phyloP scores from a whole-genome alignment of 2,888 invertebrate species.

The Sphecodes monilicornis region DNA sequence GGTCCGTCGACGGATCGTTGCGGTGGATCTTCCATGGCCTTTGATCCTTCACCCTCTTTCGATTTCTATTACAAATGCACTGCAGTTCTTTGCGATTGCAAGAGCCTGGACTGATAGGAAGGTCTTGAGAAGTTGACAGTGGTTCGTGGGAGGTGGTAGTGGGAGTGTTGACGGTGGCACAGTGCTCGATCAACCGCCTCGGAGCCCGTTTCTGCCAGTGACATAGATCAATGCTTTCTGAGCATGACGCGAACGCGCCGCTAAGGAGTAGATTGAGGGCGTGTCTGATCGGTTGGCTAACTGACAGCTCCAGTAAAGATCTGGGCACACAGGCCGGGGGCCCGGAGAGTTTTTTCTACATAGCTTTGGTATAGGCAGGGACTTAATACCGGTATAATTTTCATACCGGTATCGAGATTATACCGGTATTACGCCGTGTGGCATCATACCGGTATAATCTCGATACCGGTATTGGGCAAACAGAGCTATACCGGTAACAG shows the following conservation, averaged over 20 bases:
- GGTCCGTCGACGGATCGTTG: conserved; percentile 41
- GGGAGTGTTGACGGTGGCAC: conserved; percentile 17
- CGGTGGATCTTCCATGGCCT: conserved; percentile 65
- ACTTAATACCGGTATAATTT: too few species aligned
- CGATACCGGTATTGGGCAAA: too few species aligned
- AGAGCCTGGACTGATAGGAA: conserved; percentile 8
- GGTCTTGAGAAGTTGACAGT: conserved; percentile 62
- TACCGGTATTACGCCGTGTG: too few species aligned
- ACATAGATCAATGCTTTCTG: conserved; percentile 67
- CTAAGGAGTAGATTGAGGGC: conserved; percentile 1
- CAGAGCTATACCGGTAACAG: too few species aligned
- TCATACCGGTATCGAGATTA: too few species aligned
- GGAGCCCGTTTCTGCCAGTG: conserved; percentile 61
- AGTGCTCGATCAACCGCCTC: conserved; percentile 30
- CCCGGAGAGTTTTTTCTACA: too few species aligned
- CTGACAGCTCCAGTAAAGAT: background rate
- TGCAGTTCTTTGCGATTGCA: conserved; percentile 20
- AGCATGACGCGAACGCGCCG: background rate
- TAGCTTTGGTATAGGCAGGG: too few species aligned
- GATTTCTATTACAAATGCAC: too few species aligned
- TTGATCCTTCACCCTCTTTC: too few species aligned
- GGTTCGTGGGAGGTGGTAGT: conserved; percentile 24
- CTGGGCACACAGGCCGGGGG: too few species aligned
- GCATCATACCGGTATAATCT: too few species aligned
- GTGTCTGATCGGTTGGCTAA: background rate